Conservation (phyloP, 2,797 vertebrate species). For the Triplophysa yarkandensis region DNA sequence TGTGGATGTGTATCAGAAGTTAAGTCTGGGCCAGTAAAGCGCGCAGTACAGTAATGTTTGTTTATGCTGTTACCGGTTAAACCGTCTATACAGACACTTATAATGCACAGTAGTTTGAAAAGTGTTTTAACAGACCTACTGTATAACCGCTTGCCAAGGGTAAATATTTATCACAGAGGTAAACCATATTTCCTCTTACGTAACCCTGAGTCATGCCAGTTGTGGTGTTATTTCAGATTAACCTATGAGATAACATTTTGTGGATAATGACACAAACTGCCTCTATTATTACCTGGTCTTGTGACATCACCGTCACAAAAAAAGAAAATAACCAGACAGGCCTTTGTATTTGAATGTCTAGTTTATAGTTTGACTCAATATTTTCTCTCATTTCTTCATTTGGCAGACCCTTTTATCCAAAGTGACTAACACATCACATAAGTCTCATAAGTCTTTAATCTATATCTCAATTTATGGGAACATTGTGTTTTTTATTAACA, state of each 20-base stretch:
- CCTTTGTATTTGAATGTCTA: neutral
- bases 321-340: too few relatives aligned
- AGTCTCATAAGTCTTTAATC: too few relatives aligned
- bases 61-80: too few relatives aligned
- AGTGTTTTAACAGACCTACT: slow-evolving; percentile 24
- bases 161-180: slow-evolving; percentile 53
- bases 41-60: too few relatives aligned
- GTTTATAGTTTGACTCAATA: neutral
- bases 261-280: slow-evolving; percentile 18
- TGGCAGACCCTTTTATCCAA: too few relatives aligned
- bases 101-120: neutral
- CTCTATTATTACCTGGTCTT: slow-evolving; percentile 7
- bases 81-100: neutral
- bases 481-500: neutral
- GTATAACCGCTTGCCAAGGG: slow-evolving; percentile 13
- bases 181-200: slow-evolving; percentile 38
- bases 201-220: slow-evolving; percentile 36
- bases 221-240: slow-evolving; percentile 16
- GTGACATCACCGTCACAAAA: too few relatives aligned
- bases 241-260: neutral
- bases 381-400: too few relatives aligned
- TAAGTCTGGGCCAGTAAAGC: too few relatives aligned
- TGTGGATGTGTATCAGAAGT: too few relatives aligned
- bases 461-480: too few relatives aligned
- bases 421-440: too few relatives aligned